Evolutionary conservation across 2,797 vertebrate genomes (phyloP), one percentile per base, ranked within the genome.

Genomic region (Pseudopleuronectes americanus): DNA sequence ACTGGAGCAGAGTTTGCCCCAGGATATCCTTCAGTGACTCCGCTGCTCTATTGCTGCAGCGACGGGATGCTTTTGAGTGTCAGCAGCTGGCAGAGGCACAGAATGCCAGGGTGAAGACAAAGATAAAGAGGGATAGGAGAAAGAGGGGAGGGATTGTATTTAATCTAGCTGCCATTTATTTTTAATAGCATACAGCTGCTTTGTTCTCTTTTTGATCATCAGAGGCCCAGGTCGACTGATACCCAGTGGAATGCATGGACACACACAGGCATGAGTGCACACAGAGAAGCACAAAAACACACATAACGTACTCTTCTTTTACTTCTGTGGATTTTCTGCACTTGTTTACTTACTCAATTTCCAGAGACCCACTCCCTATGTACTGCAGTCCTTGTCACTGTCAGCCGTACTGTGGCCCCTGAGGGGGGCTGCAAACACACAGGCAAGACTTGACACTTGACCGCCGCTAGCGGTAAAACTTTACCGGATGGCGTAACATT

Each of bases 171-270:
- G 80, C 83, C 78, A 92, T 91, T 92, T 93, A 91, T 90, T 94
- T 94, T 94, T 94, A 94, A 91, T 93, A 94, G 90, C 81, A 84
- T 69, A 76, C 91, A 80, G 80, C 92, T 93, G 85, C 85, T 92
- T 85, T 78, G 88, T 92, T 90, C 87, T 93, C 85, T 82, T 87
- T 95, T 90, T 93, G 91, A 94, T 90, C 79, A 80, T 83, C 84
- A 72, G 84, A 86, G 82, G 88, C 78, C 87, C 87, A 94, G 92
- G 92, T 92, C 92, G 93, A 91, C 87, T 86, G 77, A 74, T 72
- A 86, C 81, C 69, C 72, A 54, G 24, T 28, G 72, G 75, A 82
- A 71, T 64, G 58, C 74, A 41, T 7, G 48, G 77, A 41, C 57
- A 24, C 57, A 59, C 65, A 24, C n/a, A 62, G 24, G 26, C 16